Evolutionary conservation across 2,113 vertebrate species (phyloP).

Genomic region (Isichthys henryi): DNA sequence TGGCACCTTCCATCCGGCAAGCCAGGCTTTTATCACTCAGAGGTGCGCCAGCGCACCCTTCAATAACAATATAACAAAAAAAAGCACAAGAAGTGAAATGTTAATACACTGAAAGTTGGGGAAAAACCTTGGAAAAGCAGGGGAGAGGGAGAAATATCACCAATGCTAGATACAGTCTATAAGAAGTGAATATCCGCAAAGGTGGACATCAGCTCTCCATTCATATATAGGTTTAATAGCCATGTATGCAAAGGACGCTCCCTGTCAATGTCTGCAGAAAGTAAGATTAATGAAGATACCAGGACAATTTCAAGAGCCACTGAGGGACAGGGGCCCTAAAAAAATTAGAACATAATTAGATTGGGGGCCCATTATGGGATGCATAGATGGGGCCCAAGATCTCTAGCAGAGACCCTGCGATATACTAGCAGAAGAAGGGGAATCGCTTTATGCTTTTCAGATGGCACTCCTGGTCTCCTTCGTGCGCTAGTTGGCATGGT

Average conservation of each 20-base stretch:
- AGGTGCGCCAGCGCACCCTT: neutral
- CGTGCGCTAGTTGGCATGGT: neutral
- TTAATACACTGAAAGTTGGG: neutral
- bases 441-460: neutral
- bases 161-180: neutral
- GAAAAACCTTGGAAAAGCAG: neutral
- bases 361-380: too few species aligned
- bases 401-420: neutral
- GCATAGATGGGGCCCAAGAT: neutral
- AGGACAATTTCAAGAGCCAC: too few species aligned
- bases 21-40: neutral
- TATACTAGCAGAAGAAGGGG: neutral
- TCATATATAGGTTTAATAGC: neutral
- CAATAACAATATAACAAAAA: neutral
- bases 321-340: too few species aligned
- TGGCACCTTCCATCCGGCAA: neutral
- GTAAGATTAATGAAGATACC: neutral
- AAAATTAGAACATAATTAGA: too few species aligned
- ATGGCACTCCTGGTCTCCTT: neutral
- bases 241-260: neutral
- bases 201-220: neutral
- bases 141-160: neutral
- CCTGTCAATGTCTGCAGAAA: neutral
- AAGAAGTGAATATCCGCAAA: neutral
- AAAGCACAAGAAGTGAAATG: neutral